phyloP scores from a whole-genome alignment of 2,888 invertebrate species.

The Carpatolechia fugitivella region DNA sequence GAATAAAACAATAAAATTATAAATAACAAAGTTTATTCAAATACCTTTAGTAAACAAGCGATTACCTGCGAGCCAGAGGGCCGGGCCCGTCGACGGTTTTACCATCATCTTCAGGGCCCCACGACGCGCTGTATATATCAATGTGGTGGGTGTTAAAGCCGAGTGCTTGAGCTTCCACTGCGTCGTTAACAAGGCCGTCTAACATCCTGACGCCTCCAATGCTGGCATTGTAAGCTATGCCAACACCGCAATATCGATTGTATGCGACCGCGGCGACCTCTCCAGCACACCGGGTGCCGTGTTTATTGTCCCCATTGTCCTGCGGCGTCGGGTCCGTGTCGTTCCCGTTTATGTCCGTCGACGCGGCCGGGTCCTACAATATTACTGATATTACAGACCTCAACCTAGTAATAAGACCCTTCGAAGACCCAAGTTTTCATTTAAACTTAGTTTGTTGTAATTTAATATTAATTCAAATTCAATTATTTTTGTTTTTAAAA shows the following conservation, averaged over 20 bases:
- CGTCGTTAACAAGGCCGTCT: constrained; percentile 97
- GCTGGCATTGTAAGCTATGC: constrained; percentile 97
- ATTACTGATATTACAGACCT: constrained; percentile 25
- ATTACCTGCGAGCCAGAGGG: constrained; percentile 86
- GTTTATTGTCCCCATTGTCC: constrained; percentile 99
- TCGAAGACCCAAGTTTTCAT: too few relatives aligned
- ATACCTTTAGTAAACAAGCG: constrained; percentile 28
- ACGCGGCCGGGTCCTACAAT: constrained; percentile 93
- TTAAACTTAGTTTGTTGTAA: too few relatives aligned
- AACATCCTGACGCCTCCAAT: constrained; percentile 98
- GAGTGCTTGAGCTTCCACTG: constrained; percentile 95
- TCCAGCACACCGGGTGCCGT: constrained; percentile 98
- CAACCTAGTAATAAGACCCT: constrained; percentile 14
- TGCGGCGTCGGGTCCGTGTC: constrained; percentile 98
- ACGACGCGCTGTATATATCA: constrained; percentile 97
- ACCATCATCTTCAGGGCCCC: constrained; percentile 98
- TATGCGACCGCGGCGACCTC: constrained; percentile 98
- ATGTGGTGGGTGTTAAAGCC: constrained; percentile 96
- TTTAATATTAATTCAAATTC: too few relatives aligned
- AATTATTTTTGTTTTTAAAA: too few relatives aligned
- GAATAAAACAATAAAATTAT: neutral
- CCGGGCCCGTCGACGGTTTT: constrained; percentile 98
- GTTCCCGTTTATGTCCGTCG: constrained; percentile 98
- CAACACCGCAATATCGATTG: constrained; percentile 98
- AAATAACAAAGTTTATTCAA: neutral